Evolutionary conservation across 2,888 invertebrate species (phyloP), one percentile per base, ranked within the genome.

Genomic region (Cheilosia vulpina): DNA sequence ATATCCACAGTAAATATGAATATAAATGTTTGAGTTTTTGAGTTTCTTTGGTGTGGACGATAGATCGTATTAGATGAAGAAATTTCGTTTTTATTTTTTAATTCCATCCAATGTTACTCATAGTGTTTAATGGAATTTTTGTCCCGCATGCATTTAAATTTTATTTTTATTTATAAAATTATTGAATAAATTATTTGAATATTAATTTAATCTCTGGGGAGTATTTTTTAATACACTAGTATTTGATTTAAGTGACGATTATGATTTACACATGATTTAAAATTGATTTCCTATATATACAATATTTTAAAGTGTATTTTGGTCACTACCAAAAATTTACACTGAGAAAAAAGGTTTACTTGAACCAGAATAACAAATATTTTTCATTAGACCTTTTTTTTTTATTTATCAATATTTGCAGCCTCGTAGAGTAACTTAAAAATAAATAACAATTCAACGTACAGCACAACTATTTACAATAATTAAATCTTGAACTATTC

Each of bases 341-440:
- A 81, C 77, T 85, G 66, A 62, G 21, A 79, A 38, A 57, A 81
- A 68, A 24, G 17, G 17, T 62, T 50, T 66, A 68, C 15, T 63
- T 63, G 53, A 79, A 75, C 58, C 53, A 41, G 65, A 80, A 55
- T 76, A 80, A 84, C 80, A 79, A 69, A 17, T 69, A 19, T 13
- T 66, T 63, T 52, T 47, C 38, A 1, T 27, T 65, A 50, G 6
- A 1, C 7, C 7, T 71, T 53, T 71, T 24, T 43, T 38, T 41
- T 68, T 45, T 27, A 27, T 1, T 27, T 27, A 71, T 38, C 55
- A 77, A 76, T 57, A 87, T 87, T 84, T 89, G 89, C 90, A 91
- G 91, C 92, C 92, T 91, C 91, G 88, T 91, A 91, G 89, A 91
- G 89, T 91, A 91, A 91, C 91, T 91, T 91, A 91, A 90, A 90